Conservation (phyloP, 2,888 invertebrate genomes). For the Drosophila robusta region DNA sequence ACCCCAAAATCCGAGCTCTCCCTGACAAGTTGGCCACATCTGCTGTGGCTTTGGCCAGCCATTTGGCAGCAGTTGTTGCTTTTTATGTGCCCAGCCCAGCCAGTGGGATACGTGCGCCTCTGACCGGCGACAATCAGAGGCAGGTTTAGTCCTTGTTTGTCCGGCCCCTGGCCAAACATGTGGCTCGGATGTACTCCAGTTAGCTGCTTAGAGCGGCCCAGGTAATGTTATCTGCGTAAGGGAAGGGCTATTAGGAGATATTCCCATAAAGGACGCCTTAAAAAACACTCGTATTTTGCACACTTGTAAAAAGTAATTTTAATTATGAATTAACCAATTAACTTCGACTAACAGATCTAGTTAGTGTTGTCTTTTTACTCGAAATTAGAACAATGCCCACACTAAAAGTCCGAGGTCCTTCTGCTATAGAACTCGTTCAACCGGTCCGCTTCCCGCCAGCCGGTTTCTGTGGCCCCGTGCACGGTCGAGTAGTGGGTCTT, state of each 20-base stretch:
- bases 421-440: slow-evolving; percentile 83
- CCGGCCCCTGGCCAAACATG: neutral
- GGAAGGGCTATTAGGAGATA: neutral
- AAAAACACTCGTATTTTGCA: neutral
- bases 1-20: neutral
- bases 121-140: slow-evolving; percentile 48
- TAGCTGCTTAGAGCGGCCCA: neutral
- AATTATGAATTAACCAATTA: slow-evolving; percentile 3
- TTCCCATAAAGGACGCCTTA: neutral
- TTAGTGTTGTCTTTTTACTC: neutral
- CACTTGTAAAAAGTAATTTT: slow-evolving; percentile 2
- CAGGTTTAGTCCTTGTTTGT: slow-evolving; percentile 46
- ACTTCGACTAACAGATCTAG: neutral
- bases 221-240: too few species aligned
- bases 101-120: slow-evolving; percentile 46
- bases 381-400: neutral
- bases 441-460: slow-evolving; percentile 90
- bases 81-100: slow-evolving; percentile 49
- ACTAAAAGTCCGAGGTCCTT: neutral
- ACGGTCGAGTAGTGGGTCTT: slow-evolving; percentile 88
- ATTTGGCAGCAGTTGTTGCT: slow-evolving; percentile 36
- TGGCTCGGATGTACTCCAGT: neutral
- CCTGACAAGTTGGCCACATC: slow-evolving; percentile 54
- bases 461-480: slow-evolving; percentile 90
- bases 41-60: slow-evolving; percentile 53